Conservation (phyloP, 2,888 invertebrate genomes). For the Acanthosepion pharaonis region DNA sequence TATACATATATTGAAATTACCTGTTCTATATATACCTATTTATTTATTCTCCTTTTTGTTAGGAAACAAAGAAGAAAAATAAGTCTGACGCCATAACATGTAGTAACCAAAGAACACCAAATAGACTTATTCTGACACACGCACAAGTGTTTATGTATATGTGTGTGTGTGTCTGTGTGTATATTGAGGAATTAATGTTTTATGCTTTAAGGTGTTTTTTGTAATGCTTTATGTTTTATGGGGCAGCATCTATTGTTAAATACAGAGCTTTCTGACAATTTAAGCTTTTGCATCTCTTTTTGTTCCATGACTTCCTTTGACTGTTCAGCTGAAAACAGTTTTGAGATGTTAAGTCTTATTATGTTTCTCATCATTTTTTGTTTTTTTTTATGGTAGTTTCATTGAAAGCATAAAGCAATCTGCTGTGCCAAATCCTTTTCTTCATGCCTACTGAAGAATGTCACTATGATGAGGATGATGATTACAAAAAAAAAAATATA, state of each 20-base stretch:
- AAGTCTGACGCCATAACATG: not conserved
- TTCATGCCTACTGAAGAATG: not conserved
- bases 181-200: not conserved
- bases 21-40: not conserved
- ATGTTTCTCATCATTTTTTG: not conserved
- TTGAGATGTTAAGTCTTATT: no score
- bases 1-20: not conserved
- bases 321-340: slow-evolving; percentile 33
- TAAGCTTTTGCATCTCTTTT: not conserved
- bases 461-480: not conserved
- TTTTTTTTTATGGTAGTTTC: not conserved
- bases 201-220: not conserved
- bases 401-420: not conserved
- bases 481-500: not conserved
- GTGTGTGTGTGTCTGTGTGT: no score
- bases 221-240: not conserved
- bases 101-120: not conserved
- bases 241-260: slow-evolving; percentile 33
- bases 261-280: slow-evolving; percentile 7
- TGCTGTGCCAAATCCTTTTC: no score
- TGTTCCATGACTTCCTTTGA: not conserved
- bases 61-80: not conserved
- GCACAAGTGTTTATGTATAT: no score
- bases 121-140: no score
- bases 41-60: not conserved